Evolutionary conservation across 1,140 invertebrate genomes (phyloP).

Genomic region (Schlechtendalia chinensis): DNA sequence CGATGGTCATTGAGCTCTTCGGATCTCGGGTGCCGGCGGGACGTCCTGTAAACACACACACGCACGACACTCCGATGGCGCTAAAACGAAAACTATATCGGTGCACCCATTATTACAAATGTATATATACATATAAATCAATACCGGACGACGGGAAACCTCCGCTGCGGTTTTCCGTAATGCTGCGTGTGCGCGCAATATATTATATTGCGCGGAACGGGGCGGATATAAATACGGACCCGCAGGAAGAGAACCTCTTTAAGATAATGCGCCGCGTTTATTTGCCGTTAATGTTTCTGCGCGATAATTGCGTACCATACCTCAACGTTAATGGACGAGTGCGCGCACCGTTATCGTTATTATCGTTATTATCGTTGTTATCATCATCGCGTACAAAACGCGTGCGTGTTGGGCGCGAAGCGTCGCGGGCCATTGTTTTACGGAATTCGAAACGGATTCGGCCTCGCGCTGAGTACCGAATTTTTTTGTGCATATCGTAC

Average conservation of each 20-base stretch:
- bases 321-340: neutral
- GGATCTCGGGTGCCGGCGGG: too few relatives aligned
- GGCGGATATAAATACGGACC: too few relatives aligned
- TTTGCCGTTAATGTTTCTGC: constrained; percentile 21
- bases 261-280: neutral
- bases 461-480: neutral
- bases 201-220: neutral
- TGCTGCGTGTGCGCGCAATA: neutral
- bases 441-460: too few relatives aligned
- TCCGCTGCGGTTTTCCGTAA: neutral
- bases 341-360: too few relatives aligned
- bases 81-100: too few relatives aligned
- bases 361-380: too few relatives aligned
- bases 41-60: too few relatives aligned
- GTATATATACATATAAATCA: too few relatives aligned
- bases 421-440: neutral
- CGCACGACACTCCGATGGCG: too few relatives aligned
- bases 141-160: neutral
- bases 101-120: too few relatives aligned
- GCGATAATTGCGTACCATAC: constrained; percentile 5
- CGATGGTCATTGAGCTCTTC: too few relatives aligned
- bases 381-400: constrained; percentile 2
- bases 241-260: too few relatives aligned
- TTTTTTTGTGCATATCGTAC: neutral
- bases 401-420: neutral